Evolutionary conservation across 2,888 invertebrate species (phyloP).

Genomic region (Drosophila kuntzei): DNA sequence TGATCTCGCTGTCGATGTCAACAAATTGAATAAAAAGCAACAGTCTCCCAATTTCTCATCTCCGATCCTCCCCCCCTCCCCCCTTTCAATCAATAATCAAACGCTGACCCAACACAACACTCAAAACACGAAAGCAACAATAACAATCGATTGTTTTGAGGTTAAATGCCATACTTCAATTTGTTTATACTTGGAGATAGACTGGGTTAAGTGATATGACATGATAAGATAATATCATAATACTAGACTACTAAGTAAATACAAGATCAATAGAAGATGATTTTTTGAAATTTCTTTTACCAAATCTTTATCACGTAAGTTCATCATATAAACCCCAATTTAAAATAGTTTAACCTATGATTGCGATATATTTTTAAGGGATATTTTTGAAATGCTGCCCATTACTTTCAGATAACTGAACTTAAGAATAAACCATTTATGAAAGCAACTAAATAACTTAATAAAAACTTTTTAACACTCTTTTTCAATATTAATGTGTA

Average conservation of each 20-base stretch:
- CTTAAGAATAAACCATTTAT: not conserved
- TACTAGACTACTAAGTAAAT: not conserved
- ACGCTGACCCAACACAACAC: slow-evolving; percentile 19
- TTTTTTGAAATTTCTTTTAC: too few species aligned
- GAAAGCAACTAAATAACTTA: not conserved
- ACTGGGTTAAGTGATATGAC: not conserved
- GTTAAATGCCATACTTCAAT: slow-evolving; percentile 9
- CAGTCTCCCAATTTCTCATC: slow-evolving; percentile 6
- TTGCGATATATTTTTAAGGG: too few species aligned
- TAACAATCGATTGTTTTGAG: slow-evolving; percentile 8
- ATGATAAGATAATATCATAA: too few species aligned
- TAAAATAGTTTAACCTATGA: too few species aligned
- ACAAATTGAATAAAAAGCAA: slow-evolving; percentile 60
- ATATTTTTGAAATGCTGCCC: too few species aligned
- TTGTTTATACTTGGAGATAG: slow-evolving; percentile 7
- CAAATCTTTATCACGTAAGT: too few species aligned
- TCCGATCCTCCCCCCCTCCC: slow-evolving; percentile 1
- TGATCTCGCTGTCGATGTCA: slow-evolving; percentile 61
- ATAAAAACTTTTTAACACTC: not conserved
- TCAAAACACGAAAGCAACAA: slow-evolving; percentile 3
- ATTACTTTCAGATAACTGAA: not conserved
- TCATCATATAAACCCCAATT: too few species aligned
- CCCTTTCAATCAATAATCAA: slow-evolving; percentile 12
- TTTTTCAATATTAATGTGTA: too few species aligned
- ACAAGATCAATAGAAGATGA: not conserved